Evolutionary conservation across 2,797 vertebrate species (phyloP).

Genomic region (Ctenopoma kingsleyae): DNA sequence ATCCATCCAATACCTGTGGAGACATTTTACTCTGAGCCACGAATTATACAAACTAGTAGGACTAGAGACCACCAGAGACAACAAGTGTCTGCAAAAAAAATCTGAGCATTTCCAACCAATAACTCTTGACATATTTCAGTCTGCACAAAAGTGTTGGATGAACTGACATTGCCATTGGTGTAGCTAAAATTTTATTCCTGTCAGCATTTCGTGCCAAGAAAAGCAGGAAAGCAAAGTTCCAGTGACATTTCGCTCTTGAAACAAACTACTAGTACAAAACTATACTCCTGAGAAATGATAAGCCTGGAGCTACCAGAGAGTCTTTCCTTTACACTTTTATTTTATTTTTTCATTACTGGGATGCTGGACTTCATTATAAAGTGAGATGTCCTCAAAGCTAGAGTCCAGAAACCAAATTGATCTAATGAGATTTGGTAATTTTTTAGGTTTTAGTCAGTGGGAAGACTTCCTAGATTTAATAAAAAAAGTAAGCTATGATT

Average conservation of each 20-base stretch:
- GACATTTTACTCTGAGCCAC: background rate
- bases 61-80: background rate
- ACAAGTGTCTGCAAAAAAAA: background rate
- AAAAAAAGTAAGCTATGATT: slow-evolving; percentile 60
- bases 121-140: background rate
- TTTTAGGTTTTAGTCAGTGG: background rate
- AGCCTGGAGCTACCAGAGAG: background rate
- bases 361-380: slow-evolving; percentile 5
- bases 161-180: no score
- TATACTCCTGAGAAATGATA: background rate
- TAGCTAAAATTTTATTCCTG: background rate
- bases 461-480: slow-evolving; percentile 13
- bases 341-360: background rate
- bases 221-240: slow-evolving; percentile 1
- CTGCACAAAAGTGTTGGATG: background rate
- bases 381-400: slow-evolving; percentile 2
- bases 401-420: slow-evolving; percentile 3
- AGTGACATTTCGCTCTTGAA: background rate
- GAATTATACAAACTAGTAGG: background rate
- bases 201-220: background rate
- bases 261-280: background rate
- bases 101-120: background rate
- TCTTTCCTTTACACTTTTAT: background rate
- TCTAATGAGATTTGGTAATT: no score
- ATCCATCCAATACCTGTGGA: no score